Evolutionary conservation across 1,140 invertebrate genomes (phyloP), one percentile per base, ranked within the genome.

Genomic region (Odontomachus brunneus): DNA sequence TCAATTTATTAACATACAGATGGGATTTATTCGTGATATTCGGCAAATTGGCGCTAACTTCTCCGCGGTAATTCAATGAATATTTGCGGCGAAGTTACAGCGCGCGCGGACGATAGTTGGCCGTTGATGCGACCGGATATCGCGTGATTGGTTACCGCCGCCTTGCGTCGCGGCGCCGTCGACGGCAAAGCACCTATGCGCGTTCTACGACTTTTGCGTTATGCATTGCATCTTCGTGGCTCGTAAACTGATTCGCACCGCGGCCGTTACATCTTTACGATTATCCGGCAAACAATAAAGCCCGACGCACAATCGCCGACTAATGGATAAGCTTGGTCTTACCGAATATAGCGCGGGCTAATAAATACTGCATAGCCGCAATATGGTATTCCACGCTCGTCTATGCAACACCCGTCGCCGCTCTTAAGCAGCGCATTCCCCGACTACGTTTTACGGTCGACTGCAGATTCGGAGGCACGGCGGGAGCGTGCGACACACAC

Each of bases 1-100:
- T 80, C 75, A 67, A 69, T 80, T 80, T 80, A 78, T 78, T 78
- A 80, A 80, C 65, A 80, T 80, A 65, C 33, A 80, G 65, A 80
- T 80, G n/a, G 51, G 65, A 80, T 80, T 80, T 80, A 80, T 57
- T n/a, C 51, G 75, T 80, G 57, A 80, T 80, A 71, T 71, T 53
- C 65, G 53, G 24, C 75, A 65, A 80, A 80, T 80, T 80, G 71
- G 75, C 75, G 65, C 65, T 71, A 80, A 80, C 75, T 69, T 44
- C 75, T 15, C 65, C 15, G 65, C 51, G 57, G 75, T 80, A 69
- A 80, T 80, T 80, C 75, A 80, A 80, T 78, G 63, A 78, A 78
- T 63, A 78, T 80, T 80, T 55, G 65, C 75, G 33, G 33, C 65
- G n/a, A 80, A 71, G 65, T 71, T 69, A 55, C 51, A 59, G 44